Base-by-base conservation (phyloP, 2,888 invertebrate genomes). In the Rhyacophila evoluta region DNA sequence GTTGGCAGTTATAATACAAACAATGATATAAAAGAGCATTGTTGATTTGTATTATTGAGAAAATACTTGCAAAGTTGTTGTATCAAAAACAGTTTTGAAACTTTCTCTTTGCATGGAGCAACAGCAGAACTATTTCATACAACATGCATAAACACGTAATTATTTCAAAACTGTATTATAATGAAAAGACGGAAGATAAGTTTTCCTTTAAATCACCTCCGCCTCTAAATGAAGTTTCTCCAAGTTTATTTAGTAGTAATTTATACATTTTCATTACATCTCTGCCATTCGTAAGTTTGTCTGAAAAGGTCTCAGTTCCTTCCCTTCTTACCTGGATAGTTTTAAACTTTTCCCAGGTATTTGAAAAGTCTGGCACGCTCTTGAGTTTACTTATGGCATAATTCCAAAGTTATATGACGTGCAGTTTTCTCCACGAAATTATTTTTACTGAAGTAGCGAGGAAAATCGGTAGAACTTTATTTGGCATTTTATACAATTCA, bases 251-350 rank as follows among this genome's bases (percentile, higher is more conserved):
- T 55, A 19, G 55, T 19, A 19, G 55, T 55, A 55, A 55, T 55
- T 55, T 55, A 55, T 55, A 55, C 55, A 55, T 55, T 55, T 55
- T 55, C 55, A 55, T 55, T 55, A 55, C 55, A 55, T 55, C 55
- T 55, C 55, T 19, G 19, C 55, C 55, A 55, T 19, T 55, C 55
- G 15, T 55, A 55, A 55, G 55, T 55, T 55, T 25, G 55, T 55
- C 19, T 55, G 55, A 12, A 19, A 19, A 19, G 10, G 8, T 55
- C 19, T 55, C 55, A 12, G 15, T 55, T 55, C 10, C 55, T 55
- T 41, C 5, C 19, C 19, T 41, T 19, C 55, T 19, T 55, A 55
- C 55, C 19, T 15, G 55, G 25, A 55, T 55, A 55, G 55, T 55
- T 55, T 55, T 2, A 55, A 55, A 55, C 55, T 55, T 55, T 55